A percentile compares a stretch with the other conserved stretches of the same genome.
phyloP scores from a whole-genome alignment of 1,140 invertebrate genomes.

The Drosophila kohkoa region DNA sequence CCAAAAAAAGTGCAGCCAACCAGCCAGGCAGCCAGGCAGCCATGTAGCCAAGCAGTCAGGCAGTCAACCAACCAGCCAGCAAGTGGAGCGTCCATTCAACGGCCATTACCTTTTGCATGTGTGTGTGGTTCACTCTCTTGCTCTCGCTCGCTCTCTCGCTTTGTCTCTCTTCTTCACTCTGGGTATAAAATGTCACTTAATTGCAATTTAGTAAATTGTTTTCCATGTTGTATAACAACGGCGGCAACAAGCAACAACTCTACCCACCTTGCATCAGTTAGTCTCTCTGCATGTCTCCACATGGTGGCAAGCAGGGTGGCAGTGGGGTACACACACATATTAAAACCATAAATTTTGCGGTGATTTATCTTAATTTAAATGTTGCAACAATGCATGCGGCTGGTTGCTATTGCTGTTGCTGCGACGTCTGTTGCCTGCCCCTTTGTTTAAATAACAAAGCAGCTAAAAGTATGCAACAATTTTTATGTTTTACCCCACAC shows the following conservation, averaged over 20 bases:
- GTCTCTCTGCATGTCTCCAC: neutral
- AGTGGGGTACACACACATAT: conserved; percentile 59
- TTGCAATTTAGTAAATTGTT: conserved; percentile 85
- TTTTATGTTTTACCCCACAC: conserved; percentile 39
- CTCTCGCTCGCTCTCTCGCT: neutral
- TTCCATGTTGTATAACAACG: conserved; percentile 83
- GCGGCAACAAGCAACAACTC: conserved; percentile 66
- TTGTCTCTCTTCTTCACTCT: neutral
- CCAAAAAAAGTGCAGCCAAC: conserved; percentile 10
- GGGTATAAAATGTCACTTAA: conserved; percentile 84
- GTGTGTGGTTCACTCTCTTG: conserved; percentile 24
- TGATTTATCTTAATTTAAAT: conserved; percentile 85
- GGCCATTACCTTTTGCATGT: conserved; percentile 51
- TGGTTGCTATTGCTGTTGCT: conserved; percentile 42
- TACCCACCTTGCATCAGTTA: conserved; percentile 9
- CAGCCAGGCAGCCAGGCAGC: neutral
- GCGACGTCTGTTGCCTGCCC: conserved; percentile 54
- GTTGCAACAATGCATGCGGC: conserved; percentile 80
- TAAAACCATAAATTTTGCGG: conserved; percentile 85
- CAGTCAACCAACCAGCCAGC: conserved; percentile 12
- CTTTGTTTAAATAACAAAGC: conserved; percentile 83
- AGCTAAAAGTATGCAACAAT: conserved; percentile 77
- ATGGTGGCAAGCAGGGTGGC: conserved; percentile 3
- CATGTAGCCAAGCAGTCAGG: neutral
- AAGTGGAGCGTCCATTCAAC: conserved; percentile 51